Percentiles rank a stretch among this genome's conserved stretches.
phyloP scores from a whole-genome alignment of 2,888 invertebrate species.

The Platynereis dumerilii region DNA sequence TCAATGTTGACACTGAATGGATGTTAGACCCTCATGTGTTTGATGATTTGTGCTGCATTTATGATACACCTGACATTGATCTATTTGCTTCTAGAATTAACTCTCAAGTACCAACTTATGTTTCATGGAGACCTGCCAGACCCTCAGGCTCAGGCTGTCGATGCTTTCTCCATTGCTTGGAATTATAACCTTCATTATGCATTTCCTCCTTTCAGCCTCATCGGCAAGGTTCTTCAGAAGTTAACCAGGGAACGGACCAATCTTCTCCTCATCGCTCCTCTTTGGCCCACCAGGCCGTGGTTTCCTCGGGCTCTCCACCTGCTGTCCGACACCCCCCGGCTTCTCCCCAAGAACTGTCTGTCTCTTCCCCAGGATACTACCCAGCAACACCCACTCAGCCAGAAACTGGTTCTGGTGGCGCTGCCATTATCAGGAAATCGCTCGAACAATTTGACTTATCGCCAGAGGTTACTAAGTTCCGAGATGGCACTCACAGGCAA shows the following conservation, averaged over 20 bases:
- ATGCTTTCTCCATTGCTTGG: constrained; percentile 35
- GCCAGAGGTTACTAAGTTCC: too few relatives aligned
- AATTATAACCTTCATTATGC: constrained; percentile 23
- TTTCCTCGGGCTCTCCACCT: too few relatives aligned
- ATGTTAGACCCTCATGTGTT: neutral
- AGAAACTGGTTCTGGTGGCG: too few relatives aligned
- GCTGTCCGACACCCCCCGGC: too few relatives aligned
- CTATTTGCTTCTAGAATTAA: constrained; percentile 36
- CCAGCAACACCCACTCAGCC: too few relatives aligned
- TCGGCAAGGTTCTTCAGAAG: constrained; percentile 29
- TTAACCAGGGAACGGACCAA: constrained; percentile 25
- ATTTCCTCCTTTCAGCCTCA: constrained; percentile 37
- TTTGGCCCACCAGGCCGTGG: too few relatives aligned
- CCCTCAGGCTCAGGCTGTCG: constrained; percentile 28
- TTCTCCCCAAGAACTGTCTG: too few relatives aligned
- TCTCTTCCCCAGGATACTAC: too few relatives aligned
- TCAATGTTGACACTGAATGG: constrained; percentile 22
- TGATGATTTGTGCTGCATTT: neutral
- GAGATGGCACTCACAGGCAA: too few relatives aligned
- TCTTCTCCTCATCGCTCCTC: too few relatives aligned
- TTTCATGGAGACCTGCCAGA: constrained; percentile 36
- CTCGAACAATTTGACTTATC: too few relatives aligned
- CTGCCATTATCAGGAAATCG: too few relatives aligned
- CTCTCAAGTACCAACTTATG: constrained; percentile 24
- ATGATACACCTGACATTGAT: constrained; percentile 22